These are phyloP conservation scores for Pao palembangensis DNA, from an alignment of 2,113 vertebrate species.

Conservation along the genomic window DNA sequence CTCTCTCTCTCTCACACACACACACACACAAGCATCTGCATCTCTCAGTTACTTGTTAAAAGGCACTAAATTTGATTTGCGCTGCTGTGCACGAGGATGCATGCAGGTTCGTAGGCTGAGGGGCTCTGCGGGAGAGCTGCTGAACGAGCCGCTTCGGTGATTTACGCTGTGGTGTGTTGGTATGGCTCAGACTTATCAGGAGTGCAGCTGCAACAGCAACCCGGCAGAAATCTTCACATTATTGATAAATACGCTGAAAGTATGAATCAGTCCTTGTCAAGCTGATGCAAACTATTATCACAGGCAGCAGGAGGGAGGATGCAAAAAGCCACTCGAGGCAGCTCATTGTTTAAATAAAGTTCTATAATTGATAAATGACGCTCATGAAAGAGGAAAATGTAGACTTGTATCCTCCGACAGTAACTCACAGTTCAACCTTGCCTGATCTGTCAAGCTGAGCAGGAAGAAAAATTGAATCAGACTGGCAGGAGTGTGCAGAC, in stretches of 20 bases:
- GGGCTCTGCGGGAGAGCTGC: slow-evolving; percentile 45
- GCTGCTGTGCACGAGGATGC: not conserved
- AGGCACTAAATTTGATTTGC: slow-evolving; percentile 41
- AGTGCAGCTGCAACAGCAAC: slow-evolving; percentile 18
- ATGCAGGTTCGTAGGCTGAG: slow-evolving; percentile 17
- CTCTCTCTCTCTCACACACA: no score
- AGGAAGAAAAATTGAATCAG: slow-evolving; percentile 41
- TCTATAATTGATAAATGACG: no score
- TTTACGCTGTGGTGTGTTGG: slow-evolving; percentile 27
- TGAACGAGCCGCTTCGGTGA: slow-evolving; percentile 55
- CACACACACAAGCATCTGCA: not conserved
- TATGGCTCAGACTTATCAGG: slow-evolving; percentile 38
- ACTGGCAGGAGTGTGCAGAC: slow-evolving; percentile 34
- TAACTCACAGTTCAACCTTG: slow-evolving; percentile 36
- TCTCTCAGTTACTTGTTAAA: no score
- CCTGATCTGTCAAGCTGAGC: slow-evolving; percentile 34
- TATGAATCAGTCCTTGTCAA: not conserved
- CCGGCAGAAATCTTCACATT: slow-evolving; percentile 18
- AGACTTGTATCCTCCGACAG: slow-evolving; percentile 15
- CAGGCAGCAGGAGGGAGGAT: not conserved
- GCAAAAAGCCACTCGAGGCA: no score
- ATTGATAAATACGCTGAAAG: slow-evolving; percentile 22
- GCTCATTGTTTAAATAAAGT: no score
- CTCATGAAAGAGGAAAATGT: slow-evolving; percentile 1
- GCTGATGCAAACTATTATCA: not conserved